Percentiles rank a stretch among this genome's conserved stretches.
These are phyloP conservation scores for Pheosia gnoma DNA, from an alignment of 2,888 invertebrate species.

Conservation along the genomic window DNA sequence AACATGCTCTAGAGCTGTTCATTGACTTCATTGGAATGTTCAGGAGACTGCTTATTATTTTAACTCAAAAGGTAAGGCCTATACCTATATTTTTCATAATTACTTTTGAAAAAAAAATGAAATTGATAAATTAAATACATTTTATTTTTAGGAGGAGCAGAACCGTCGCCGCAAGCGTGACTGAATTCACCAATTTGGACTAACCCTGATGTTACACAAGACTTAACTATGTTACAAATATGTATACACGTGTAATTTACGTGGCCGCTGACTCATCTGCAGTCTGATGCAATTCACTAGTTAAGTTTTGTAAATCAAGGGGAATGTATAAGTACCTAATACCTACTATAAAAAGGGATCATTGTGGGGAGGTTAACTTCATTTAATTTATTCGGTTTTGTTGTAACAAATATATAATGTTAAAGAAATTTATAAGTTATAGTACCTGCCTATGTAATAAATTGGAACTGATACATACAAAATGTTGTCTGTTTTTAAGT, in stretches of 20 bases:
- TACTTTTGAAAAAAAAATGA: no score
- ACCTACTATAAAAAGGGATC: slow-evolving; percentile 15
- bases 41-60: slow-evolving; percentile 94
- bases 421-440: slow-evolving; percentile 40
- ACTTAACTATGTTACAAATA: slow-evolving; percentile 26
- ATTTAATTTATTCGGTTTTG: slow-evolving; percentile 38
- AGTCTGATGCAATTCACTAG: slow-evolving; percentile 23
- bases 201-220: slow-evolving; percentile 28
- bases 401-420: slow-evolving; percentile 26
- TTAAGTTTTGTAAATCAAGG: slow-evolving; percentile 30
- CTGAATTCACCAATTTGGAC: slow-evolving; percentile 44
- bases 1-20: slow-evolving; percentile 96
- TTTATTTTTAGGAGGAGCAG: slow-evolving; percentile 74
- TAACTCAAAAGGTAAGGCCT: slow-evolving; percentile 90
- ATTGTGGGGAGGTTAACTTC: slow-evolving; percentile 33
- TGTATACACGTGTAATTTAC: slow-evolving; percentile 20
- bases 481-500: slow-evolving; percentile 14
- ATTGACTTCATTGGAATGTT: slow-evolving; percentile 97
- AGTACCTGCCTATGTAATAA: slow-evolving; percentile 33
- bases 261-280: slow-evolving; percentile 18
- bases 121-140: background rate
- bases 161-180: slow-evolving; percentile 81
- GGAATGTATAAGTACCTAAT: slow-evolving; percentile 12
- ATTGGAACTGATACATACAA: slow-evolving; percentile 40
- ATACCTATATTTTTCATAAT: no score